Base-by-base conservation (phyloP, 2,113 vertebrate genomes). In the Cavia aperea region DNA sequence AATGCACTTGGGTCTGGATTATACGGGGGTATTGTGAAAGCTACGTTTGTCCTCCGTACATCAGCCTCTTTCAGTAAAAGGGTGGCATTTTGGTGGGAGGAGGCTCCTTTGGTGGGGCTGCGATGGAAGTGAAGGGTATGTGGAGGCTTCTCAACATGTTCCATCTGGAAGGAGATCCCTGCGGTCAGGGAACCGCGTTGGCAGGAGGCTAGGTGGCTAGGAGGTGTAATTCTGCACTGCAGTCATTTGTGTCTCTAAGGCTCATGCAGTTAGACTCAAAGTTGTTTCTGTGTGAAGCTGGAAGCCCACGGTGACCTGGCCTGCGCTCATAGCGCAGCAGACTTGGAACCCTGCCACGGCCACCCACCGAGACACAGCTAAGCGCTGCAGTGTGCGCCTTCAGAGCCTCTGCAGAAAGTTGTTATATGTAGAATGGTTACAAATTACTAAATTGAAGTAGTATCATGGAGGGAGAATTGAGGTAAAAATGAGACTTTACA, bases 271-370 rank as follows among this genome's bases (percentile, higher is more conserved):
- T 96, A 95, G 93, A 89, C 94, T 95, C 39, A 86, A 93, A 96
- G 49, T 75, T 92, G 94, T 95, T 97, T 95, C 95, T 90, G 43
- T 93, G 93, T 81, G 63, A 82, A 96, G 94, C 94, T 95, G 92
- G 92, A 90, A 94, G 72, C 90, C 93, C 91, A 46, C 73, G 6
- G 56, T 96, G 96, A 94, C 96, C 93, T 94, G n/a, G 93, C 96
- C 93, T 94, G n/a, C 90, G 91, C 82, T 94, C 95, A 16, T 92
- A 73, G 96, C 94, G 95, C 94, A 93, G 51, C 89, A 94, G 93
- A 73, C 95, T 83, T 92, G 81, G 96, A 97, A 95, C 94, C 86
- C 96, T 73, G 92, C 60, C 29, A 36, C 60, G 43, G 81, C 92
- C 94, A 65, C 96, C 93, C 78, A 77, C 95, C 81, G 92, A 49